These are phyloP conservation scores for Catotricha subobsoleta DNA, from an alignment of 2,888 invertebrate genomes.

Conservation along the genomic window DNA sequence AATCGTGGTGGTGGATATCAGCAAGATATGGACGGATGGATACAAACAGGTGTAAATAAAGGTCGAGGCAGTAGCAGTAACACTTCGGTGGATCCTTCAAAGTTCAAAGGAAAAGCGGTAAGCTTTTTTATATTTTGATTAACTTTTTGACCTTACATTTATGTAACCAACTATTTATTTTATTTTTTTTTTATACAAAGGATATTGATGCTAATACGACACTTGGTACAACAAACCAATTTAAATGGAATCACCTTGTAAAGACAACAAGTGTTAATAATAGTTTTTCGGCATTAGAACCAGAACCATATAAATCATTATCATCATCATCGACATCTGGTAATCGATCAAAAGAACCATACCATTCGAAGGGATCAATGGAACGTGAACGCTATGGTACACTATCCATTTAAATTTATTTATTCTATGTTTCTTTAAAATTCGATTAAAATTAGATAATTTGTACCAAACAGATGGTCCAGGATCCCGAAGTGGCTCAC, in stretches of 20 bases:
- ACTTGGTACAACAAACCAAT: constrained; percentile 3
- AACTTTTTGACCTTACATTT: neutral
- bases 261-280: neutral
- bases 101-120: constrained; percentile 6
- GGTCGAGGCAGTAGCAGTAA: neutral
- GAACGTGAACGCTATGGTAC: constrained; percentile 19
- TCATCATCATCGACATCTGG: no score
- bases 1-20: constrained; percentile 2
- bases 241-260: constrained; percentile 1
- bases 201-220: neutral
- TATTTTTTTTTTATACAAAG: neutral
- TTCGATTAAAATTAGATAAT: neutral
- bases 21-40: constrained; percentile 22
- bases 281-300: constrained; percentile 6
- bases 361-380: constrained; percentile 23
- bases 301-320: constrained; percentile 10
- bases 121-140: neutral
- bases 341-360: constrained; percentile 12
- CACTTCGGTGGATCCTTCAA: constrained; percentile 3
- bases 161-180: neutral
- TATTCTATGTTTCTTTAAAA: no score
- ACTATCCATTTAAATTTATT: no score
- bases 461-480: constrained; percentile 26
- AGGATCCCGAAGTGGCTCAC: constrained; percentile 38
- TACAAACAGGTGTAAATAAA: neutral